These are phyloP conservation scores for Oncorhynchus kisutch DNA, from an alignment of 2,113 vertebrate genomes.

Conservation along the genomic window DNA sequence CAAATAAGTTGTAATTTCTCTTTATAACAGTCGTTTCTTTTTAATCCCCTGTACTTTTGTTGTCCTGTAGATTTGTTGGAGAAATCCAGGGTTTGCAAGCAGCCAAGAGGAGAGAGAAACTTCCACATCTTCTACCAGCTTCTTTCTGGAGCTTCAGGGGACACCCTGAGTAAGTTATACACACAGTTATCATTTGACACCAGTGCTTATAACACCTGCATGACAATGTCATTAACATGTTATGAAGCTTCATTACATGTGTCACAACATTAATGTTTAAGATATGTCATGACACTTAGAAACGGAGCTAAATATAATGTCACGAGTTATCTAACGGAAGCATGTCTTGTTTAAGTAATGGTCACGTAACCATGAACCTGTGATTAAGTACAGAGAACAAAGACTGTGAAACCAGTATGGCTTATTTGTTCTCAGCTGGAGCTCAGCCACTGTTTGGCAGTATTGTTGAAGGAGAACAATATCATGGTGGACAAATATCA, in stretches of 20 bases:
- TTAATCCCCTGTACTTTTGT: not conserved
- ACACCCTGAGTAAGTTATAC: slow-evolving; percentile 85
- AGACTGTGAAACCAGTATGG: slow-evolving; percentile 42
- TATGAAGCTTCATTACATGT: no score
- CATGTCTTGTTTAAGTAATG: no score
- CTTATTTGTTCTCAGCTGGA: slow-evolving; percentile 43
- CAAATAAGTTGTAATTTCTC: no score
- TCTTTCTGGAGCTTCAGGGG: slow-evolving; percentile 90
- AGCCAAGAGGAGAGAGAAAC: slow-evolving; percentile 95
- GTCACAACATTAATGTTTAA: no score
- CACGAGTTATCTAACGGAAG: not conserved
- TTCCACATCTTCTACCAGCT: slow-evolving; percentile 98
- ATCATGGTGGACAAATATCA: slow-evolving; percentile 50
- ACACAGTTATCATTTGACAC: not conserved
- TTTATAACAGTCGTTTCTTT: not conserved
- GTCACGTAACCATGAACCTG: not conserved
- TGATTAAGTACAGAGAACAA: slow-evolving; percentile 53
- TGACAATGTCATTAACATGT: no score
- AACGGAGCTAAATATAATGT: not conserved
- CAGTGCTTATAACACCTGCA: no score
- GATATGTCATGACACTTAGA: no score
- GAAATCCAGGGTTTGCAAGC: slow-evolving; percentile 95
- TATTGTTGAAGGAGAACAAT: slow-evolving; percentile 48
- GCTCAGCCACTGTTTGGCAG: slow-evolving; percentile 60
- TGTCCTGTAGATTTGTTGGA: slow-evolving; percentile 87